These are phyloP conservation scores for Lycophotia porphyrea DNA, from an alignment of 2,888 invertebrate genomes.

Conservation along the genomic window DNA sequence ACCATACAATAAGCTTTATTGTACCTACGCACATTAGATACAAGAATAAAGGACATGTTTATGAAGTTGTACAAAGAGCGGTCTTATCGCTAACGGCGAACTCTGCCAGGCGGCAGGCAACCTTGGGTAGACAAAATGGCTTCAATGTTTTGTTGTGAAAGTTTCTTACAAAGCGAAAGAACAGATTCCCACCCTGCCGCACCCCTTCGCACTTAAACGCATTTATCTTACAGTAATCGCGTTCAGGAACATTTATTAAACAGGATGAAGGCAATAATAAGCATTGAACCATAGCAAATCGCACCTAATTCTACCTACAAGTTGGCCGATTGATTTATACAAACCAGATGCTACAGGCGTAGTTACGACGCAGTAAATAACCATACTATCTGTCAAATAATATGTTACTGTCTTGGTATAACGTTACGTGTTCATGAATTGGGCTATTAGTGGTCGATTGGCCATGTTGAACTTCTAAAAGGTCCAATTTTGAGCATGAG, in stretches of 20 bases:
- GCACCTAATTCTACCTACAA: constrained; percentile 48
- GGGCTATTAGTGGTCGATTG: constrained; percentile 7
- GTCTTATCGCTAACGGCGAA: constrained; percentile 33
- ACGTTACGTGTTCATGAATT: constrained; percentile 41
- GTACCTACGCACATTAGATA: constrained; percentile 19
- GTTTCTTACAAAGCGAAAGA: not conserved
- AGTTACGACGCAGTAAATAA: constrained; percentile 50
- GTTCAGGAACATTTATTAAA: constrained; percentile 47
- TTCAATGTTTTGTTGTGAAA: constrained; percentile 13
- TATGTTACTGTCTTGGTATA: constrained; percentile 51
- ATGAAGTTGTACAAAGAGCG: constrained; percentile 31
- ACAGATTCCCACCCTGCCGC: constrained; percentile 17
- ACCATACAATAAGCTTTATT: constrained; percentile 24
- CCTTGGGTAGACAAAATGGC: constrained; percentile 22
- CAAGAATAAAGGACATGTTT: constrained; percentile 24
- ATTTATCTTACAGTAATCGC: constrained; percentile 35
- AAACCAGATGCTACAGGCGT: constrained; percentile 58
- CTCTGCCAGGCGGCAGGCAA: constrained; percentile 28
- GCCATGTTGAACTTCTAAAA: constrained; percentile 11
- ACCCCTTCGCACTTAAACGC: constrained; percentile 36
- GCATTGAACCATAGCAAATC: constrained; percentile 49
- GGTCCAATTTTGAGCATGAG: constrained; percentile 14
- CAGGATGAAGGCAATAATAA: constrained; percentile 55
- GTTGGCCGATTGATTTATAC: constrained; percentile 57
- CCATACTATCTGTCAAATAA: constrained; percentile 54